phyloP scores from a whole-genome alignment of 2,797 vertebrate genomes.

The Perodicticus potto region DNA sequence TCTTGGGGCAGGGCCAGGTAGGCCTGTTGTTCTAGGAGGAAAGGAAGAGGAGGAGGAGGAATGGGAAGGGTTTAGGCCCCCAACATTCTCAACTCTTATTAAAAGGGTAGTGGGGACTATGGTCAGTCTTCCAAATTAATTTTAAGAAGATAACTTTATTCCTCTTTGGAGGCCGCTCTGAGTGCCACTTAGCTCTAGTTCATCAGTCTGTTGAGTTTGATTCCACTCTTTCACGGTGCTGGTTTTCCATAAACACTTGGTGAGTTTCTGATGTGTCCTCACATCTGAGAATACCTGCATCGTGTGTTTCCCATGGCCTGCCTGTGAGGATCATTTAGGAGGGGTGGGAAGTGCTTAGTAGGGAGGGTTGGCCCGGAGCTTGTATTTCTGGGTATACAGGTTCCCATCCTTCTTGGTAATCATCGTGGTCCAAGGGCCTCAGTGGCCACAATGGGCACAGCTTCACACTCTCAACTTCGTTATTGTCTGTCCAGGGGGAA shows the following conservation, averaged over 20 bases:
- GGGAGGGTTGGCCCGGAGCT: neutral
- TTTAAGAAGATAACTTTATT: neutral
- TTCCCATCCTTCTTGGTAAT: neutral
- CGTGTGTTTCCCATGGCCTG: neutral
- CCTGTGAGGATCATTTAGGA: neutral
- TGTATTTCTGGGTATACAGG: neutral
- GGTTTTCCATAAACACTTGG: neutral
- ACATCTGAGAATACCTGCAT: too few relatives aligned
- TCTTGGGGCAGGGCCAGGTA: too few relatives aligned
- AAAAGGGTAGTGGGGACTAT: too few relatives aligned
- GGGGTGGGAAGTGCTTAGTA: neutral
- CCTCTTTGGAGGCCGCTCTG: neutral
- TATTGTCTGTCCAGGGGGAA: neutral
- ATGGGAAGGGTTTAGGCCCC: too few relatives aligned
- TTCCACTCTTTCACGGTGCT: neutral
- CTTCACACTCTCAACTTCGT: neutral
- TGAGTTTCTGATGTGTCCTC: neutral
- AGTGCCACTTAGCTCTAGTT: neutral
- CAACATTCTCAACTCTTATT: too few relatives aligned
- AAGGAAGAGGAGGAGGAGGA: too few relatives aligned
- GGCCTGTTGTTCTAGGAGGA: too few relatives aligned
- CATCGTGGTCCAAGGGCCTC: accelerated
- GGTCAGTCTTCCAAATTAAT: neutral
- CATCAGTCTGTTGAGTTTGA: neutral
- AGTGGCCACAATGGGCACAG: accelerated